phyloP scores from a whole-genome alignment of 2,113 vertebrate genomes.

The Sphaerodactylus townsendi region DNA sequence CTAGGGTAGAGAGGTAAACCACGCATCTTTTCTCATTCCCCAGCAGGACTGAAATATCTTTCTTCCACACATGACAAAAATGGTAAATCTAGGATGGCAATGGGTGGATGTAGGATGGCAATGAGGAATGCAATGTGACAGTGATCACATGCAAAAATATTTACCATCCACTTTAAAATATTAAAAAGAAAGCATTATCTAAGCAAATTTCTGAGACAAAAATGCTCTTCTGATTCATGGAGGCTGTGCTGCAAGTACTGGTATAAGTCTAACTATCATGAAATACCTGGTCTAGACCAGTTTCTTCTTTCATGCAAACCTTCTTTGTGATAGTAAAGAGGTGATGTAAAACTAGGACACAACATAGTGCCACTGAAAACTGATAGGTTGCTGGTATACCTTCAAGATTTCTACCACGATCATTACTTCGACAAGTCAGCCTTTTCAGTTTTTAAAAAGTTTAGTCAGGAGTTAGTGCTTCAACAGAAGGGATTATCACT shows the following conservation, averaged over 20 bases:
- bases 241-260: background rate
- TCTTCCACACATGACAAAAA: no score
- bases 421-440: constrained; percentile 9
- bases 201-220: background rate
- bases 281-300: background rate
- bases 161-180: no score
- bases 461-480: constrained; percentile 5
- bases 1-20: no score
- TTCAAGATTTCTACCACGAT: background rate
- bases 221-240: background rate
- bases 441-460: background rate
- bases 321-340: background rate
- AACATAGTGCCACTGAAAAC: background rate
- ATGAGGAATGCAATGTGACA: no score
- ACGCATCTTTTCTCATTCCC: no score
- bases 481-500: constrained; percentile 32
- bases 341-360: background rate
- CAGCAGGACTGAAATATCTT: no score
- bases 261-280: background rate
- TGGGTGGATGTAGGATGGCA: no score
- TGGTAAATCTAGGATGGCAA: no score
- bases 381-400: background rate
- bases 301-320: constrained; percentile 5
- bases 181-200: no score
- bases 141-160: no score